phyloP scores from a whole-genome alignment of 1,140 invertebrate species.

The Euschistus heros region DNA sequence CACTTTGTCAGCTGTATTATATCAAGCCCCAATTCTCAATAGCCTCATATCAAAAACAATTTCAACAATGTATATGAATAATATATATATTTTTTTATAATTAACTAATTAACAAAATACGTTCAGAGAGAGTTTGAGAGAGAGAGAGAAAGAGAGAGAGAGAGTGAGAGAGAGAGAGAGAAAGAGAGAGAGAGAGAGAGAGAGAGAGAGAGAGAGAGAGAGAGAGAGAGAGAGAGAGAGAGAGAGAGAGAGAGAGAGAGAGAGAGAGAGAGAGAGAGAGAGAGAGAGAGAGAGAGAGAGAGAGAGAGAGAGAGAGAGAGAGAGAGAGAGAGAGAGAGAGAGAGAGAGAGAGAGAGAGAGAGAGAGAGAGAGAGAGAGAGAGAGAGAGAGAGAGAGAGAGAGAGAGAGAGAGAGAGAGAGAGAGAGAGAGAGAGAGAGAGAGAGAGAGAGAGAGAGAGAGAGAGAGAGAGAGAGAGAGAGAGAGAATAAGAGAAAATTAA shows the following conservation, averaged over 20 bases:
- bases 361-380: background rate
- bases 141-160: conserved; percentile 13
- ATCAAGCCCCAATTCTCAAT: no score
- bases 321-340: background rate
- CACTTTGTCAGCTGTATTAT: no score
- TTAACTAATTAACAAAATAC: no score
- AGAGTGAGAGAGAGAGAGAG: conserved; percentile 2
- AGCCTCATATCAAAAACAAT: no score
- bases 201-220: background rate
- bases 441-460: background rate
- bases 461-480: background rate
- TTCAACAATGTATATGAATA: no score
- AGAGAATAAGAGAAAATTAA: background rate
- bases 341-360: background rate
- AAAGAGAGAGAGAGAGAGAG: conserved; percentile 7
- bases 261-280: background rate
- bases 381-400: conserved; percentile 1
- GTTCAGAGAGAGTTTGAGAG: no score
- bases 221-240: background rate
- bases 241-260: background rate
- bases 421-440: background rate
- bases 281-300: background rate
- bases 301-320: background rate
- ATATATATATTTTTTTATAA: no score
- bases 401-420: conserved; percentile 1